phyloP scores from a whole-genome alignment of 1,140 invertebrate genomes.

The Ruditapes philippinarum region DNA sequence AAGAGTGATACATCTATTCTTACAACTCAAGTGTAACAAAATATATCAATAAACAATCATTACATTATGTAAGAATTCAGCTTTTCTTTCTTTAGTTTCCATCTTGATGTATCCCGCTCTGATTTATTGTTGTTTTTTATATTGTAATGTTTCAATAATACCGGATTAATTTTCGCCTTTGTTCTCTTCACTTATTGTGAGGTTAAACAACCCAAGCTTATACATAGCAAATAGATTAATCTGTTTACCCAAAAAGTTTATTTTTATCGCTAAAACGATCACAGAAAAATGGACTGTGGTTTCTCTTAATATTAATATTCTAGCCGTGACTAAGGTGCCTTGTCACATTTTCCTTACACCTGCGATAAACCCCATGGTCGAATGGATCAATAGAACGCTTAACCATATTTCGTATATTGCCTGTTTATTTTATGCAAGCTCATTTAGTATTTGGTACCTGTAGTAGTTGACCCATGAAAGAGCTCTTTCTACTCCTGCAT shows the following conservation, averaged over 20 bases:
- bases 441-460: background rate
- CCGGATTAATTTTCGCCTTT: slow-evolving; percentile 1
- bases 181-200: background rate
- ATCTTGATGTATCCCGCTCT: background rate
- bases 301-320: slow-evolving; percentile 4
- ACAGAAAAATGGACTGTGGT: background rate
- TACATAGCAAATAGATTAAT: background rate
- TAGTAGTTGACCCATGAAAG: background rate
- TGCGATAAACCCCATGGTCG: background rate
- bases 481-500: background rate
- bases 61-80: background rate
- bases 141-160: background rate
- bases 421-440: background rate
- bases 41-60: background rate
- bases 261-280: slow-evolving; percentile 7
- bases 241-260: slow-evolving; percentile 1
- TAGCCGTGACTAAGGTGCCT: background rate
- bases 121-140: background rate
- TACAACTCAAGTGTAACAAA: background rate
- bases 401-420: background rate
- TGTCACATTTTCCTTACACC: background rate
- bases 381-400: background rate
- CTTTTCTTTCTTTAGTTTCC: background rate
- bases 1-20: background rate
- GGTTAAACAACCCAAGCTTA: background rate